Percentiles rank a stretch among this genome's conserved stretches.
Evolutionary conservation across 2,113 vertebrate genomes (phyloP).

Genomic region (Oenanthe melanoleuca): DNA sequence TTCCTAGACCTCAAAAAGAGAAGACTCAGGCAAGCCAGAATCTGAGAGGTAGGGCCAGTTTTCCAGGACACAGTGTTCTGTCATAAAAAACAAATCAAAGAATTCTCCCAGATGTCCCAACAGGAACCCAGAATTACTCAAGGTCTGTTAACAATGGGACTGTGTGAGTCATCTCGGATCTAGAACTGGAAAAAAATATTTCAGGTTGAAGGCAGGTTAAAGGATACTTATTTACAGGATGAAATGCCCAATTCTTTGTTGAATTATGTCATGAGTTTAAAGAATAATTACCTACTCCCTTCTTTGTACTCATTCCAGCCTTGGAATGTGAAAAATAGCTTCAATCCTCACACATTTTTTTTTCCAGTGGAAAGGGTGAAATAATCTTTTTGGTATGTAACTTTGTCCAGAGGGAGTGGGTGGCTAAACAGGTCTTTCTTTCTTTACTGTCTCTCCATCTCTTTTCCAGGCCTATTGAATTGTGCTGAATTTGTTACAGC

Average conservation of each 20-base stretch:
- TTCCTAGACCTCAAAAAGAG: constrained; percentile 84
- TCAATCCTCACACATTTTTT: constrained; percentile 13
- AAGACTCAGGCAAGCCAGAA: constrained; percentile 79
- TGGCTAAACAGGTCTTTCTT: constrained; percentile 18
- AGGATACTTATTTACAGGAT: constrained; percentile 63
- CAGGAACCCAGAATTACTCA: constrained; percentile 69
- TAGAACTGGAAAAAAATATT: constrained; percentile 49
- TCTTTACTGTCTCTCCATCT: not conserved
- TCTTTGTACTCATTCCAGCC: constrained; percentile 53
- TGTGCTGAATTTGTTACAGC: not conserved
- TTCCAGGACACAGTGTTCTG: constrained; percentile 42
- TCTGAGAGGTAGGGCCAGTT: constrained; percentile 78
- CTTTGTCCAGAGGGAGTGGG: constrained; percentile 31
- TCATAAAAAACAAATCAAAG: constrained; percentile 49
- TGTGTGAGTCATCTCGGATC: constrained; percentile 61
- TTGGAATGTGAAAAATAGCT: constrained; percentile 55
- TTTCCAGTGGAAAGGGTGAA: not conserved
- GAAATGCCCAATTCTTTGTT: constrained; percentile 54
- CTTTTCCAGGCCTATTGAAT: not conserved
- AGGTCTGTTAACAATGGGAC: constrained; percentile 66
- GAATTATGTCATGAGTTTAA: constrained; percentile 53
- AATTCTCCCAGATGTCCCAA: constrained; percentile 72
- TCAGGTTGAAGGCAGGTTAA: constrained; percentile 57
- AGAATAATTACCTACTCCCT: constrained; percentile 51
- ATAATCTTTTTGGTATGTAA: constrained; percentile 51